Evolutionary conservation across 2,113 vertebrate genomes (phyloP).

Genomic region (Dendrocopos noguchii): DNA sequence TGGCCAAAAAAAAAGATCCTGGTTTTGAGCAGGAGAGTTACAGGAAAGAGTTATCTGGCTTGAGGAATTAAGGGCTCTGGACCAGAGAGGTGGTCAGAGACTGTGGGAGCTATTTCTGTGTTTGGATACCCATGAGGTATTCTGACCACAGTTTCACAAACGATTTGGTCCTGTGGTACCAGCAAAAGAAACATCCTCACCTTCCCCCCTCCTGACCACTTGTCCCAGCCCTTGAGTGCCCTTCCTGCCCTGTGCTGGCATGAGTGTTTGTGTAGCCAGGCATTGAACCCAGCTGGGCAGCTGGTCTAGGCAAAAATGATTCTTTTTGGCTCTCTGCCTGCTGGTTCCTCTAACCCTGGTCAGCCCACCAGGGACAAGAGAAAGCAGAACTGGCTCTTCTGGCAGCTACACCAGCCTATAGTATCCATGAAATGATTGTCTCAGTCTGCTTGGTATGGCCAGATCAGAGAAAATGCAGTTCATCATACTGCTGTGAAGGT

Average conservation of each 20-base stretch:
- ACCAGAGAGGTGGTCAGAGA: not conserved
- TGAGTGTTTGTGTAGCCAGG: not conserved
- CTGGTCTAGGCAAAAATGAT: not conserved
- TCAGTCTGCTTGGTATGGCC: not conserved
- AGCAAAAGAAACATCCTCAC: constrained; percentile 38
- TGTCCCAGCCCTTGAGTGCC: not conserved
- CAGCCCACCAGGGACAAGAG: not conserved
- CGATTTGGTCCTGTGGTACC: not conserved
- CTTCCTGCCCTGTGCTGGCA: constrained; percentile 20
- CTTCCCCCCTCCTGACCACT: constrained; percentile 21
- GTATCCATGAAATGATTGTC: not conserved
- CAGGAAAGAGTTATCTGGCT: constrained; percentile 34
- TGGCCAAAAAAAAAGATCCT: not conserved
- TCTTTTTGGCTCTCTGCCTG: not conserved
- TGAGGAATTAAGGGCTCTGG: not conserved
- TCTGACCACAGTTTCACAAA: not conserved
- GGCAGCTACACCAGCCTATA: not conserved
- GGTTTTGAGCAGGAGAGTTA: constrained; percentile 11
- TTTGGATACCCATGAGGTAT: constrained; percentile 21
- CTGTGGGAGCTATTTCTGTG: not conserved
- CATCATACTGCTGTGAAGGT: not conserved
- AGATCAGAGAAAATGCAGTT: not conserved
- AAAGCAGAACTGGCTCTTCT: not conserved
- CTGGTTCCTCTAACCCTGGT: not conserved
- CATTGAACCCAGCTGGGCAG: not conserved